phyloP scores from a whole-genome alignment of 2,113 vertebrate genomes.

The Dolichallabes microphthalmus region DNA sequence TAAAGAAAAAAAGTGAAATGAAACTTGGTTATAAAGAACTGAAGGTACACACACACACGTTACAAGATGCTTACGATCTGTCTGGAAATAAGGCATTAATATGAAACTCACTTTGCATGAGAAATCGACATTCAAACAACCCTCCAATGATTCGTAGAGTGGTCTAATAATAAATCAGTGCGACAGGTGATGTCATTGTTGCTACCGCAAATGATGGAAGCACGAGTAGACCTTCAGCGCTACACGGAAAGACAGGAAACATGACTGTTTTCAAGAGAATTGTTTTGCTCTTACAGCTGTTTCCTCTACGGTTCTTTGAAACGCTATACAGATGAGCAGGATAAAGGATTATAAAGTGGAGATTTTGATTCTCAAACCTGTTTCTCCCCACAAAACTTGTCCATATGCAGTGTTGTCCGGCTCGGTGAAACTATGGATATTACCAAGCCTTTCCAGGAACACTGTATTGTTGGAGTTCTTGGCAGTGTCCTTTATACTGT shows the following conservation, averaged over 20 bases:
- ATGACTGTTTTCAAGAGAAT: slow-evolving; percentile 16
- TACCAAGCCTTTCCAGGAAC: background rate
- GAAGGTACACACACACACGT: no score
- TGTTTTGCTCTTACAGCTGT: background rate
- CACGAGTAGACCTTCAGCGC: slow-evolving; percentile 16
- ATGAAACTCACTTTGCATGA: background rate
- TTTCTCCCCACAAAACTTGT: no score
- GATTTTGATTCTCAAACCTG: background rate
- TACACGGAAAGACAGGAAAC: slow-evolving; percentile 28
- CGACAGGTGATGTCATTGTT: background rate
- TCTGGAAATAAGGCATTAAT: background rate
- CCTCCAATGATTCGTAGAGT: background rate
- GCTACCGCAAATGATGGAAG: background rate
- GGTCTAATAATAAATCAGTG: background rate
- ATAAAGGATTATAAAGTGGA: background rate
- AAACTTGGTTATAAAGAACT: background rate
- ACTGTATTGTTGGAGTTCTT: background rate
- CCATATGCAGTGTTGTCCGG: background rate
- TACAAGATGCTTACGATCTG: background rate
- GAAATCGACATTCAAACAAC: background rate
- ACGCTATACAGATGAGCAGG: background rate
- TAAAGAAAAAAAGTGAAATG: slow-evolving; percentile 2
- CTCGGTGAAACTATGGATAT: background rate
- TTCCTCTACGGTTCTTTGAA: slow-evolving; percentile 9
- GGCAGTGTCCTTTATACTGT: background rate